Conservation (phyloP, 2,888 invertebrate genomes). For the Erynnis tages region DNA sequence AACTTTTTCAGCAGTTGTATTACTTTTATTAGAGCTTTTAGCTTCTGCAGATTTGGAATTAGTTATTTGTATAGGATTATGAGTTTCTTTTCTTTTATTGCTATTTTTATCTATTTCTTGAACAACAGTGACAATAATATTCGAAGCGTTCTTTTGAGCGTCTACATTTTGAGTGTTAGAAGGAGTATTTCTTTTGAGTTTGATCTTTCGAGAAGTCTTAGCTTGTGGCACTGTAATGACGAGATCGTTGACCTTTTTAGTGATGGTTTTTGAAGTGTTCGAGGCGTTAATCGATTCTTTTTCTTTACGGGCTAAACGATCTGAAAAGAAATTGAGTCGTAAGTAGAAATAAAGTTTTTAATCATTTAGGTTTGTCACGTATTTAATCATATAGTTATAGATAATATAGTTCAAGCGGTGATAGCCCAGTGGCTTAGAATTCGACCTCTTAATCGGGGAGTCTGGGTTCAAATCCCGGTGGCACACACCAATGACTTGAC, state of each 20-base stretch:
- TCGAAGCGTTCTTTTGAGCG: too few species aligned
- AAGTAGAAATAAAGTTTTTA: too few species aligned
- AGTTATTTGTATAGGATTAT: too few species aligned
- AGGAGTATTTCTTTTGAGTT: conserved; percentile 59
- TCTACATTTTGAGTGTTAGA: conserved; percentile 16
- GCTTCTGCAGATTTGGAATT: too few species aligned
- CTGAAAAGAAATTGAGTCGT: conserved; percentile 37
- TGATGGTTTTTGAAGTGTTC: conserved; percentile 39
- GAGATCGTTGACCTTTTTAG: conserved; percentile 56
- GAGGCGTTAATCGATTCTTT: conserved; percentile 3
- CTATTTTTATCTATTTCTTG: conserved; percentile 13
- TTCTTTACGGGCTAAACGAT: conserved; percentile 32
- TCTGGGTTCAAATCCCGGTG: too few species aligned
- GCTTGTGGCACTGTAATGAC: conserved; percentile 63
- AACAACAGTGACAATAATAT: conserved; percentile 19
- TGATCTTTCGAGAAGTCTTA: conserved; percentile 59
- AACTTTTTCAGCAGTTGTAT: not conserved
- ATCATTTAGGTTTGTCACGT: too few species aligned
- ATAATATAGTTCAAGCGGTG: too few species aligned
- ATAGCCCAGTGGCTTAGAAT: too few species aligned
- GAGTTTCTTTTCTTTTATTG: not conserved
- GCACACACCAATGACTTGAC: too few species aligned
- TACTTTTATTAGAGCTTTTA: too few species aligned
- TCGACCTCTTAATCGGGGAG: too few species aligned
- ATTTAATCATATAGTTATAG: too few species aligned